Percentiles rank a stretch among this genome's conserved stretches.
These are phyloP conservation scores for Otocyon megalotis DNA, from an alignment of 2,113 vertebrate species.

Conservation along the genomic window DNA sequence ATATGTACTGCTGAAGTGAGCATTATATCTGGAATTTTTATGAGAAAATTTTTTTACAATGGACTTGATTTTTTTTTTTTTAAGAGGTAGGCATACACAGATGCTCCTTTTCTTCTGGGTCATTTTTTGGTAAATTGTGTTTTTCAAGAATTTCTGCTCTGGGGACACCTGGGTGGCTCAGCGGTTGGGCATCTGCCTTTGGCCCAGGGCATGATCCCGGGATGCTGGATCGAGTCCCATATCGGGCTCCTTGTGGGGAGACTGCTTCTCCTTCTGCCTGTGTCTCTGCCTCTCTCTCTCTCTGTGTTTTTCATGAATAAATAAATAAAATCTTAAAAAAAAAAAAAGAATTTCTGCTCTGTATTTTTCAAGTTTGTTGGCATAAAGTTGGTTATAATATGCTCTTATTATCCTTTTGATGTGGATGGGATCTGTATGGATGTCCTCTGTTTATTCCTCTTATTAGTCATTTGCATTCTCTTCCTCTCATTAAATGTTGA, in stretches of 20 bases:
- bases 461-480: neutral
- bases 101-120: neutral
- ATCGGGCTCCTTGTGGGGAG: no score
- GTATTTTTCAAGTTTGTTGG: neutral
- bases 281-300: no score
- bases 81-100: neutral
- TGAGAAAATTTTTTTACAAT: neutral
- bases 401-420: neutral
- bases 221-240: no score
- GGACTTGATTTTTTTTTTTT: constrained; percentile 17
- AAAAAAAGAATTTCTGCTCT: neutral
- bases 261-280: no score
- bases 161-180: no score
- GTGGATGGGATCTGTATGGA: neutral
- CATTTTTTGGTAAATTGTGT: neutral
- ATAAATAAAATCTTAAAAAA: no score
- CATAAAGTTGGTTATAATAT: neutral
- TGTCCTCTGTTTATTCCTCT: neutral
- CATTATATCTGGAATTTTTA: neutral
- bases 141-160: neutral
- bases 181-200: no score
- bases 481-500: neutral
- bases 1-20: neutral
- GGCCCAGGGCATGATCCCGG: no score
- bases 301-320: no score